phyloP scores from a whole-genome alignment of 2,797 vertebrate genomes.

The Salmo trutta region DNA sequence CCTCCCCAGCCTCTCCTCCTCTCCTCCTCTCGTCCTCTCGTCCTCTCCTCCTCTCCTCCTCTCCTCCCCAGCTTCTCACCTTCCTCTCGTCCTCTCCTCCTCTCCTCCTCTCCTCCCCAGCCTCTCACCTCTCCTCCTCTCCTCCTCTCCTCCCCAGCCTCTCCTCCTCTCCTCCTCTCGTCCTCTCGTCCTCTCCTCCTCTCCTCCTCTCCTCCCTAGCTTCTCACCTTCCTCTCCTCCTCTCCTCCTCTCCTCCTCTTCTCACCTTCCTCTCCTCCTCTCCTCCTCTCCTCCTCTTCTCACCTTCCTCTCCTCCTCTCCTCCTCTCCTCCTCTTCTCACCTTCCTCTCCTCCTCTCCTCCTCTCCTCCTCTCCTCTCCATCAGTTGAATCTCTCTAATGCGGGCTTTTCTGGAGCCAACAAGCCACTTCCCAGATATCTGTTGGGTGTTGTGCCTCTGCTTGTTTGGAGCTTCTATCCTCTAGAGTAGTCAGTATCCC shows the following conservation, averaged over 20 bases:
- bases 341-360: slow-evolving; percentile 36
- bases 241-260: slow-evolving; percentile 46
- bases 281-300: slow-evolving; percentile 48
- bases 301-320: slow-evolving; percentile 78
- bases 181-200: too few relatives aligned
- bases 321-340: slow-evolving; percentile 1
- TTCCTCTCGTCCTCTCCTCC: too few relatives aligned
- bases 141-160: slow-evolving; percentile 12
- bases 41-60: too few relatives aligned
- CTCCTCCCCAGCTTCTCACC: too few relatives aligned
- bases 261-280: slow-evolving; percentile 24
- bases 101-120: too few relatives aligned
- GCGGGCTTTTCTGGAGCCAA: slow-evolving; percentile 75
- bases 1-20: too few relatives aligned
- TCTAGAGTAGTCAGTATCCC: slow-evolving; percentile 48
- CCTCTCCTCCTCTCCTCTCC: slow-evolving; percentile 64
- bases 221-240: slow-evolving; percentile 2
- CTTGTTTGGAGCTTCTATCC: background rate
- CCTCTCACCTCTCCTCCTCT: too few relatives aligned
- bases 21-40: too few relatives aligned
- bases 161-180: too few relatives aligned
- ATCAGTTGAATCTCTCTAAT: slow-evolving; percentile 86
- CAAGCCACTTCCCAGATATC: slow-evolving; percentile 53
- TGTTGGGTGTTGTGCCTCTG: background rate
- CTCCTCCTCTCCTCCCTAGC: too few relatives aligned